phyloP scores from a whole-genome alignment of 2,797 vertebrate genomes.

The Gadopsis marmoratus region DNA sequence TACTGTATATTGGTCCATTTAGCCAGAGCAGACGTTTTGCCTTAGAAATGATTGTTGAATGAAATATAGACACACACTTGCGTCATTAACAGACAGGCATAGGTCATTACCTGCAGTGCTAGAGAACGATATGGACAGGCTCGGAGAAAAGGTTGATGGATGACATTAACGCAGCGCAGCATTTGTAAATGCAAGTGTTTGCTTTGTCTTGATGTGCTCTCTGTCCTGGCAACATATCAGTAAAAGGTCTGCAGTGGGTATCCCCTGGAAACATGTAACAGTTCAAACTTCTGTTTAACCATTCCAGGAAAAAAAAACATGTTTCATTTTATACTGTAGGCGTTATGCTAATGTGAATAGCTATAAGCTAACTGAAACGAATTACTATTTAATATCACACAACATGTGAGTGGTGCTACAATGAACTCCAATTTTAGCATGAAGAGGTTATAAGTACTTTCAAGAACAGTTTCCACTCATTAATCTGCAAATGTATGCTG shows the following conservation, averaged over 20 bases:
- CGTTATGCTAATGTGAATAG: background rate
- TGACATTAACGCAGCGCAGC: slow-evolving; percentile 3
- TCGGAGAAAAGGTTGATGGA: slow-evolving; percentile 42
- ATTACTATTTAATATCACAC: background rate
- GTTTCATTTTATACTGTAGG: background rate
- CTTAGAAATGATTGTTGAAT: background rate
- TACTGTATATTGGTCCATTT: background rate
- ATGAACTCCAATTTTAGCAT: background rate
- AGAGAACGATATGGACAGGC: background rate
- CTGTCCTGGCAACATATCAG: background rate
- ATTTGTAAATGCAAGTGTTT: slow-evolving; percentile 11
- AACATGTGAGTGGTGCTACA: background rate
- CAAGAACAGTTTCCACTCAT: background rate
- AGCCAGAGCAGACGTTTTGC: background rate
- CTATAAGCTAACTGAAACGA: background rate
- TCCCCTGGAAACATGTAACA: too few relatives aligned
- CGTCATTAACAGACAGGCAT: slow-evolving; percentile 18
- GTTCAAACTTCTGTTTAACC: background rate
- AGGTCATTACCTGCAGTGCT: slow-evolving; percentile 38
- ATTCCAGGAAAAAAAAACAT: background rate
- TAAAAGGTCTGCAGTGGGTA: background rate
- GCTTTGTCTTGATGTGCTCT: slow-evolving; percentile 18
- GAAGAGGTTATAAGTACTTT: background rate
- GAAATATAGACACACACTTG: slow-evolving; percentile 4
- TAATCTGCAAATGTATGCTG: background rate